These are phyloP conservation scores for Noctuana brunneofusca DNA, from an alignment of 2,888 invertebrate species.

Conservation along the genomic window DNA sequence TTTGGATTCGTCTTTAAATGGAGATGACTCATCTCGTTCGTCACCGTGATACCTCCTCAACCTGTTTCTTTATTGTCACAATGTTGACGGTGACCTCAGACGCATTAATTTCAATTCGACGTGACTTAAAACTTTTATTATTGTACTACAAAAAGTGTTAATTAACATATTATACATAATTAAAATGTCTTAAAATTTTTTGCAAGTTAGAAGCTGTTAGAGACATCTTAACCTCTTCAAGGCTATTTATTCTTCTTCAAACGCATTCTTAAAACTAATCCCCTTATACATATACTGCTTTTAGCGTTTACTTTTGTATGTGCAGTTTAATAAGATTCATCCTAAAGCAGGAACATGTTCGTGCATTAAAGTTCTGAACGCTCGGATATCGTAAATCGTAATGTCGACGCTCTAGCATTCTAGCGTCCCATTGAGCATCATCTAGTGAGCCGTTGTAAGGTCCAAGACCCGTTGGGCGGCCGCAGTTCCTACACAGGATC, in stretches of 20 bases:
- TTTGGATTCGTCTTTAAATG: conserved; percentile 31
- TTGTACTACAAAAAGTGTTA: too few relatives aligned
- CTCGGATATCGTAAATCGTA: background rate
- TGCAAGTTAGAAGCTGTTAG: background rate
- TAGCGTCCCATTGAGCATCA: background rate
- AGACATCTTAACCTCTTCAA: background rate
- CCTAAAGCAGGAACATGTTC: background rate
- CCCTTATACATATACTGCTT: background rate
- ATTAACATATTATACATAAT: background rate
- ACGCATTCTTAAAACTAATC: background rate
- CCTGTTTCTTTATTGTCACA: conserved; percentile 32
- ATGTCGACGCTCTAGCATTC: too few relatives aligned
- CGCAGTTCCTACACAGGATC: conserved; percentile 47
- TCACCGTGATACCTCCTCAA: conserved; percentile 32
- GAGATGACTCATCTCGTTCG: conserved; percentile 40
- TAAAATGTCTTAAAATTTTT: background rate
- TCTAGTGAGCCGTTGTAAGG: conserved; percentile 47
- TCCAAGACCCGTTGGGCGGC: conserved; percentile 57
- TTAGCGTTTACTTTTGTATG: background rate
- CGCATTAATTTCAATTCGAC: conserved; percentile 21
- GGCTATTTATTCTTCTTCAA: background rate
- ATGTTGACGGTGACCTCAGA: conserved; percentile 26
- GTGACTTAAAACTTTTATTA: background rate
- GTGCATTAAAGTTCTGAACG: background rate
- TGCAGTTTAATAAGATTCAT: background rate